phyloP scores from a whole-genome alignment of 2,113 vertebrate species.

The Poeciliopsis prolifica region DNA sequence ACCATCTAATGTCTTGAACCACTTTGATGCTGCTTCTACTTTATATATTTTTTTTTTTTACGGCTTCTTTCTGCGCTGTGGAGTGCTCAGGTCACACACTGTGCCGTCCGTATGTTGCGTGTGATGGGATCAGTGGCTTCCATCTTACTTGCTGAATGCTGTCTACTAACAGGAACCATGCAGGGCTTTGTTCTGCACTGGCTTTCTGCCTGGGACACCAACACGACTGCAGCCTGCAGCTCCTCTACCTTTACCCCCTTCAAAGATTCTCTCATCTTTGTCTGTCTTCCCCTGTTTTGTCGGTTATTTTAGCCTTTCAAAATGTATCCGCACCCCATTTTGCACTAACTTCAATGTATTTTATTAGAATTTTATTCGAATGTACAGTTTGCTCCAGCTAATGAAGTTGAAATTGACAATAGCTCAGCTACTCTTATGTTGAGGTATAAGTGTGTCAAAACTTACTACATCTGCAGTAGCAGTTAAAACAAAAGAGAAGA shows the following conservation, averaged over 20 bases:
- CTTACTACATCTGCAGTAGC: no score
- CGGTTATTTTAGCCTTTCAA: no score
- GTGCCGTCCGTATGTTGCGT: conserved; percentile 36
- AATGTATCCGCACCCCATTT: no score
- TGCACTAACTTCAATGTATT: no score
- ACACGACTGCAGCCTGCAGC: conserved; percentile 42
- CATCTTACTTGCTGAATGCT: conserved; percentile 44
- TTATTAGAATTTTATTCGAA: no score
- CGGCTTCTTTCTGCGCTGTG: background rate
- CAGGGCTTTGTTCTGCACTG: conserved; percentile 34
- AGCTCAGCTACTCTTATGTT: no score
- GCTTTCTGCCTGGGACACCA: conserved; percentile 26
- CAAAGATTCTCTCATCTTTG: background rate
- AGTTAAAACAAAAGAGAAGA: no score
- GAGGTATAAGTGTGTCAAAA: no score
- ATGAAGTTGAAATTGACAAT: no score
- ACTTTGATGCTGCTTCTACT: background rate
- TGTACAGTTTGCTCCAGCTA: no score
- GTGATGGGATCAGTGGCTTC: conserved; percentile 46
- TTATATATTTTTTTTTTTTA: background rate
- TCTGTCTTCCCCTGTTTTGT: background rate
- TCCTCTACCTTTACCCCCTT: conserved; percentile 40
- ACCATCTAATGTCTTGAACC: background rate
- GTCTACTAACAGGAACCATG: conserved; percentile 49
- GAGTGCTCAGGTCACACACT: conserved; percentile 29